Evolutionary conservation across 2,888 invertebrate species (phyloP).

Genomic region (Lysandra bellargus): DNA sequence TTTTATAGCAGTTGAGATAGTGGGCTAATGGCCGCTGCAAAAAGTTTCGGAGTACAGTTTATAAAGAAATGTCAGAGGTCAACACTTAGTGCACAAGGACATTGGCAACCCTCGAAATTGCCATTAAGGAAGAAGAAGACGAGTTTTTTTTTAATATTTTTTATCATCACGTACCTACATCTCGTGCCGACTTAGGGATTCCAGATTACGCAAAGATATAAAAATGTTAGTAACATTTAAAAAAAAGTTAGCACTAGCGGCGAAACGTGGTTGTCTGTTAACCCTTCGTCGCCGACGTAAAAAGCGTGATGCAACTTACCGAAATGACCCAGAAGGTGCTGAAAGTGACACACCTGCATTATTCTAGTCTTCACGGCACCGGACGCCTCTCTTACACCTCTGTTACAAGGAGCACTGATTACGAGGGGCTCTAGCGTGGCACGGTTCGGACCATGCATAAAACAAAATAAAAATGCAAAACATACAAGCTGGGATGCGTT

Average conservation of each 20-base stretch:
- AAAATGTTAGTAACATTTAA: slow-evolving; percentile 1
- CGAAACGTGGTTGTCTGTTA: slow-evolving; percentile 8
- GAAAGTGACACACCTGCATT: slow-evolving; percentile 82
- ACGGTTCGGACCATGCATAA: slow-evolving; percentile 65
- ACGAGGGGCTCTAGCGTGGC: slow-evolving; percentile 61
- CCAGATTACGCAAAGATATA: neutral
- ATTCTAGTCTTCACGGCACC: slow-evolving; percentile 63
- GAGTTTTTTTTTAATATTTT: neutral
- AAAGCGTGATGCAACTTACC: slow-evolving; percentile 58
- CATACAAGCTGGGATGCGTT: slow-evolving; percentile 65
- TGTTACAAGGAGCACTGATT: slow-evolving; percentile 70
- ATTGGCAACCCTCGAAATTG: too few species aligned
- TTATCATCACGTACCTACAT: neutral
- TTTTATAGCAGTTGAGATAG: neutral
- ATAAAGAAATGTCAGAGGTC: slow-evolving; percentile 5
- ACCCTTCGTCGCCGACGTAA: slow-evolving; percentile 34
- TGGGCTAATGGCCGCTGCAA: neutral
- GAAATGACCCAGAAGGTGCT: slow-evolving; percentile 78
- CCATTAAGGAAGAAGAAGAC: too few species aligned
- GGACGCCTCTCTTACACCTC: slow-evolving; percentile 53
- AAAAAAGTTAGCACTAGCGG: slow-evolving; percentile 24
- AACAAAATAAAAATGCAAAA: slow-evolving; percentile 69
- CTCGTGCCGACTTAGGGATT: neutral
- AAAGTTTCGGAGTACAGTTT: neutral
- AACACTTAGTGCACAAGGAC: neutral